Conservation (phyloP, 1,140 invertebrate genomes). For the Sitophilus oryzae region DNA sequence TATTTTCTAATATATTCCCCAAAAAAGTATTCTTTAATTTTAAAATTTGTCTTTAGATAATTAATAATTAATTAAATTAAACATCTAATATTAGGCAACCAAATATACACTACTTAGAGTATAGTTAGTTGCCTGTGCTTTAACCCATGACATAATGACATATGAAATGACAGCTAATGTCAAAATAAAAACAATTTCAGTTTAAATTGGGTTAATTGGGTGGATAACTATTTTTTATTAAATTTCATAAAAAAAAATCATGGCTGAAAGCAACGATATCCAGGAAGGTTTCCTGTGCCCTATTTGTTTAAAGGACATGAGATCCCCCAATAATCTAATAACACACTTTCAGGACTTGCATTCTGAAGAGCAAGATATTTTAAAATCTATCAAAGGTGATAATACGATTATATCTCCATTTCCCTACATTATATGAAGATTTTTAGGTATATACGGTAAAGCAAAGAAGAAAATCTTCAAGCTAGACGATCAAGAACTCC, state of each 20-base stretch:
- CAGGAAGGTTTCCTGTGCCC: conserved; percentile 89
- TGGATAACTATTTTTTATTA: too few species aligned
- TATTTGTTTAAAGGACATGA: conserved; percentile 84
- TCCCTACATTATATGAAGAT: conserved; percentile 6
- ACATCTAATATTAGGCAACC: too few species aligned
- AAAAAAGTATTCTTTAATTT: too few species aligned
- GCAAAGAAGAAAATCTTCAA: conserved; percentile 85
- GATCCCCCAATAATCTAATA: conserved; percentile 72
- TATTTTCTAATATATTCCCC: not conserved
- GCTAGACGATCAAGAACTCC: conserved; percentile 61
- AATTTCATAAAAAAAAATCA: too few species aligned
- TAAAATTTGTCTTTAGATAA: too few species aligned
- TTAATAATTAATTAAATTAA: too few species aligned
- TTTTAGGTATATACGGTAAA: conserved; percentile 74
- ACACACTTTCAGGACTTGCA: conserved; percentile 85
- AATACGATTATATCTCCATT: conserved; percentile 3
- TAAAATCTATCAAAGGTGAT: conserved; percentile 82
- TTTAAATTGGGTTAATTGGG: too few species aligned
- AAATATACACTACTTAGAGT: too few species aligned
- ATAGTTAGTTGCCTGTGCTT: too few species aligned
- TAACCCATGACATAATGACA: too few species aligned
- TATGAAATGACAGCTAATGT: too few species aligned
- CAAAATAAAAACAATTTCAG: too few species aligned
- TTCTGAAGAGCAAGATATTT: conserved; percentile 81
- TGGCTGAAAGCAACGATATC: conserved; percentile 22